Evolutionary conservation across 2,113 vertebrate species (phyloP), one percentile per base, ranked within the genome.

Genomic region (Craseonycteris thonglongyai): DNA sequence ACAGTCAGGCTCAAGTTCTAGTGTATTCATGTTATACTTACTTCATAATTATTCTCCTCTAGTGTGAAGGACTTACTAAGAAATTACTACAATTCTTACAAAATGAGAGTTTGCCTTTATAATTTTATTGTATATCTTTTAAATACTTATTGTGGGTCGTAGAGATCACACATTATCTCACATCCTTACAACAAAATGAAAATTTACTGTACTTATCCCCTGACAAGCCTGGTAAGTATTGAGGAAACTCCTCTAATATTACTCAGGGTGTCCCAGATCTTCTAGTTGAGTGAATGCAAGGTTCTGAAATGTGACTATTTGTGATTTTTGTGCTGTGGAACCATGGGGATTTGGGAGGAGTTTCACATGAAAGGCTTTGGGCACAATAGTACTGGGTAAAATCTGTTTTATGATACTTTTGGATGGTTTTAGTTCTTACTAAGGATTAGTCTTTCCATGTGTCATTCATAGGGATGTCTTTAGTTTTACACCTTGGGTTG

Each of bases 391-490:
- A 10, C 38, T 42, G 58, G 28, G 22, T 82, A 38, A 80, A 91
- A 72, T 90, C 58, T 93, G 49, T 82, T 88, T 91, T 86, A 28
- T 93, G 66, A 63, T 88, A 65, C 58, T 65, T 88, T 47, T 51
- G 58, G 51, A 61, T 84, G 58, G 56, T 82, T 86, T 12, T 78
- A 58, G 47, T 88, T 92, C 49, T 95, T 93, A 58, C 33, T 74
- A 38, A 88, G 81, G 14, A 59, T 85, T 88, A 95, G 72, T 81
- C 72, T 96, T 94, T 85, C n/a, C 72, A 47, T 33, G 59, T 95
- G 90, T 94, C 76, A 90, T 81, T 95, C 88, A 86, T 71, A 33
- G 83, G 35, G n/a, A 80, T 74, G 71, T 35, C 56, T 47, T 24
- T 95, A 66, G 54, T 75, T 93, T 96, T 88, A 58, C 7, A n/a